Evolutionary conservation across 2,113 vertebrate genomes (phyloP).

Genomic region (Tupaia chinensis): DNA sequence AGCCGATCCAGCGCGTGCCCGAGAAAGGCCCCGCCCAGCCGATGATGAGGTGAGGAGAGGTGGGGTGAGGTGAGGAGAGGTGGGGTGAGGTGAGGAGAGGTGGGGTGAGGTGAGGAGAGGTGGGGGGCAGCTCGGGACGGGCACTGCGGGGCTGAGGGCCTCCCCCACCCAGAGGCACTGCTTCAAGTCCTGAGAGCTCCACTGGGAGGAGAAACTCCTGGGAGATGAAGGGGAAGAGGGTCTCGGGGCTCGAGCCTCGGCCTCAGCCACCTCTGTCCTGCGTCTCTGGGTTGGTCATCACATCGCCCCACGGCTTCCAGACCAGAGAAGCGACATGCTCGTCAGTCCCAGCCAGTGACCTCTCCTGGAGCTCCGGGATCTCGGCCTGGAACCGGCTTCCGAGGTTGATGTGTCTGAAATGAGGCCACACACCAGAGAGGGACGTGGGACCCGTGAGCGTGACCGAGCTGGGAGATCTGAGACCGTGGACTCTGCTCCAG

Average conservation of each 20-base stretch:
- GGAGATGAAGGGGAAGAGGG: background rate
- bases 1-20: too few species aligned
- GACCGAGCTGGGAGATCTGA: background rate
- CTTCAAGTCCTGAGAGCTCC: background rate
- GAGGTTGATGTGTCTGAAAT: slow-evolving; percentile 88
- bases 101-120: too few species aligned
- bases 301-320: slow-evolving; percentile 89
- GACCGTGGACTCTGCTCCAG: rapidly evolving
- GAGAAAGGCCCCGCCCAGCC: too few species aligned
- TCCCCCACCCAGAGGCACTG: background rate
- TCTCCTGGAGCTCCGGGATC: slow-evolving; percentile 84
- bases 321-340: slow-evolving; percentile 85
- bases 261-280: slow-evolving; percentile 83
- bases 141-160: rapidly evolving
- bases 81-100: rapidly evolving
- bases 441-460: rapidly evolving
- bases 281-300: slow-evolving; percentile 82
- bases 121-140: rapidly evolving
- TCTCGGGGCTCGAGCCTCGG: background rate
- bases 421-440: background rate
- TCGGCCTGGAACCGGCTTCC: slow-evolving; percentile 89
- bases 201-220: background rate
- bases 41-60: too few species aligned
- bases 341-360: slow-evolving; percentile 49
- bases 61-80: rapidly evolving